These are phyloP conservation scores for Triplophysa dalaica DNA, from an alignment of 2,113 vertebrate species.

Conservation along the genomic window DNA sequence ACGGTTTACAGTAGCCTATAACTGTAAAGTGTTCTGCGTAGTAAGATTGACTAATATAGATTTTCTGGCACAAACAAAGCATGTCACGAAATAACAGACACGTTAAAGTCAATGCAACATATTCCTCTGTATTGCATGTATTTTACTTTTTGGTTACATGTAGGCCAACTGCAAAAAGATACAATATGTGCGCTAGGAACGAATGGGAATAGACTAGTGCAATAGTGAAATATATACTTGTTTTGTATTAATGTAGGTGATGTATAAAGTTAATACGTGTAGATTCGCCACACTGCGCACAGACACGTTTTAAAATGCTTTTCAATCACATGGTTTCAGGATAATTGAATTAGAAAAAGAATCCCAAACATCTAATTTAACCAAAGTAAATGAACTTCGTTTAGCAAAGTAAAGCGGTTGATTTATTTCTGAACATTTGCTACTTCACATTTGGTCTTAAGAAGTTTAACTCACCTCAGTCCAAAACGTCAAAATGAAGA, in stretches of 20 bases:
- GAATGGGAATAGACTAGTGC: background rate
- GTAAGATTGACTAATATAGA: background rate
- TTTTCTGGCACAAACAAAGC: too few relatives aligned
- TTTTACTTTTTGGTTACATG: background rate
- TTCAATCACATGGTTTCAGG: constrained; percentile 59
- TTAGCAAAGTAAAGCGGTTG: background rate
- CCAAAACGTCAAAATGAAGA: constrained; percentile 64
- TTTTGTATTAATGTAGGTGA: background rate
- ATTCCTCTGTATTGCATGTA: background rate
- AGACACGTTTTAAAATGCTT: background rate
- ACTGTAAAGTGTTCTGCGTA: background rate
- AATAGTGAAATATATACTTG: constrained; percentile 4
- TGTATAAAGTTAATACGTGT: background rate
- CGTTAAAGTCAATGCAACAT: too few relatives aligned
- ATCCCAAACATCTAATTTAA: constrained; percentile 42
- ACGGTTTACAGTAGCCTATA: background rate
- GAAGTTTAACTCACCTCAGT: constrained; percentile 68
- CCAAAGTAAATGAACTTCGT: background rate
- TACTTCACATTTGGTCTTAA: background rate
- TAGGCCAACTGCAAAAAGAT: background rate
- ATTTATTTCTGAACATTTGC: constrained; percentile 1
- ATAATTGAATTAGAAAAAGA: constrained; percentile 59
- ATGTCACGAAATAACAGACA: constrained; percentile 2
- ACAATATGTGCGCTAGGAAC: background rate
- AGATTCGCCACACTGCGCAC: background rate